phyloP scores from a whole-genome alignment of 2,888 invertebrate genomes.

The Amphipoea lucens region DNA sequence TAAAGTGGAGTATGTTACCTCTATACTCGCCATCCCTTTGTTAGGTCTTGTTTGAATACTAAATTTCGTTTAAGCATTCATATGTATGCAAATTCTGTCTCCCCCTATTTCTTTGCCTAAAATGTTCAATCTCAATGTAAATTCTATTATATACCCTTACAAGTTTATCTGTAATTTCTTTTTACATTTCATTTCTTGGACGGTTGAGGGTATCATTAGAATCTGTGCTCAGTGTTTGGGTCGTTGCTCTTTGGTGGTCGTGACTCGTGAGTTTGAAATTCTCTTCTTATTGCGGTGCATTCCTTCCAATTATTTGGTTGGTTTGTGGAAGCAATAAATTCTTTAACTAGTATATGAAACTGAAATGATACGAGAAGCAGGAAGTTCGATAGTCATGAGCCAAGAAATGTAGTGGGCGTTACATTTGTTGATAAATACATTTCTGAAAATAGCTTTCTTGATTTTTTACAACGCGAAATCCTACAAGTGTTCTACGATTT shows the following conservation, averaged over 20 bases:
- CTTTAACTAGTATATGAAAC: background rate
- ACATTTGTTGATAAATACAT: constrained; percentile 17
- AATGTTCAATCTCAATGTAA: constrained; percentile 47
- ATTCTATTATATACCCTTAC: constrained; percentile 29
- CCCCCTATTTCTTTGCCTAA: constrained; percentile 35
- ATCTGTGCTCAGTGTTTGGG: constrained; percentile 27
- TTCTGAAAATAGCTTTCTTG: constrained; percentile 11
- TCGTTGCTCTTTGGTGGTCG: constrained; percentile 39
- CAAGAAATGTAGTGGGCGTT: constrained; percentile 4
- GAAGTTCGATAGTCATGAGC: background rate
- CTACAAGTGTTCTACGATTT: background rate
- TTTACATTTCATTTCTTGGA: constrained; percentile 17
- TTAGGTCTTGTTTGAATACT: constrained; percentile 38
- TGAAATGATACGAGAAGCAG: background rate
- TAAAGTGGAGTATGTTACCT: constrained; percentile 13
- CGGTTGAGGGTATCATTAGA: constrained; percentile 28
- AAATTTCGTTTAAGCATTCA: constrained; percentile 49
- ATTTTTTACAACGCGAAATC: background rate
- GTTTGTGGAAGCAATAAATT: constrained; percentile 19
- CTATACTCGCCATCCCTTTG: constrained; percentile 1
- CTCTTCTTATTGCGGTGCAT: constrained; percentile 15
- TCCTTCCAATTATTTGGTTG: constrained; percentile 17
- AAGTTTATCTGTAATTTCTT: constrained; percentile 25
- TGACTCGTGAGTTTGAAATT: constrained; percentile 32
- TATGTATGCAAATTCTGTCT: constrained; percentile 54